Evolutionary conservation across 2,113 vertebrate species (phyloP), one percentile per base, ranked within the genome.

Genomic region (Xenus cinereus): DNA sequence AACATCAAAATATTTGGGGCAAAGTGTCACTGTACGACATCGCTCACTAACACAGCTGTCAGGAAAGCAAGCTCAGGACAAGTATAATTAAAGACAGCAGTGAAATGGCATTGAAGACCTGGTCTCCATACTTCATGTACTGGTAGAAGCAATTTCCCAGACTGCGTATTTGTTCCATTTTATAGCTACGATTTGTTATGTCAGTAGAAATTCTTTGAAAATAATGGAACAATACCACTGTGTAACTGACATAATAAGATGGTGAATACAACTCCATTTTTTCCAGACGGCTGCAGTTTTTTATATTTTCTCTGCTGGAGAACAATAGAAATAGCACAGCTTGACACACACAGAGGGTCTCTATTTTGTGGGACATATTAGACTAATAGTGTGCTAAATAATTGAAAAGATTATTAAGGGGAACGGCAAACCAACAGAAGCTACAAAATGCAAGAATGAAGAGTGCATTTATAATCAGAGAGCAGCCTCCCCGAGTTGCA

Each of bases 321-420:
- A 91, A 89, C 83, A 90, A 90, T 19, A 89, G 68, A 94, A 92
- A 80, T n/a, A 74, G 53, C 69, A 84, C 13, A 56, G 72, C n/a
- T 27, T 89, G 76, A 71, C 28, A 67, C 21, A 79, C 45, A 75
- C 2, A 67, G 32, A 78, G 14, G 2, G 12, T 35, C 17, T 76
- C 57, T 14, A 28, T 84, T 87, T 81, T 57, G 37, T 71, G 28
- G 21, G 35, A 43, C 39, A 35, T 84, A 39, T 64, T 56, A 75
- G 17, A 54, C 18, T 63, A 77, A 59, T 9, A 88, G 8, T 12
- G n/a, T 0, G 1, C 28, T 86, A 79, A 89, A 87, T 51, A 86
- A 89, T 28, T 83, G 8, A 51, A 89, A 93, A 86, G 4, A 84
- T 23, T 33, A 57, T 41, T 46, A 41, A 67, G 20, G 24, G 41